These are phyloP conservation scores for Schizopygopsis pylzovi DNA, from an alignment of 2,797 vertebrate species.

Conservation along the genomic window DNA sequence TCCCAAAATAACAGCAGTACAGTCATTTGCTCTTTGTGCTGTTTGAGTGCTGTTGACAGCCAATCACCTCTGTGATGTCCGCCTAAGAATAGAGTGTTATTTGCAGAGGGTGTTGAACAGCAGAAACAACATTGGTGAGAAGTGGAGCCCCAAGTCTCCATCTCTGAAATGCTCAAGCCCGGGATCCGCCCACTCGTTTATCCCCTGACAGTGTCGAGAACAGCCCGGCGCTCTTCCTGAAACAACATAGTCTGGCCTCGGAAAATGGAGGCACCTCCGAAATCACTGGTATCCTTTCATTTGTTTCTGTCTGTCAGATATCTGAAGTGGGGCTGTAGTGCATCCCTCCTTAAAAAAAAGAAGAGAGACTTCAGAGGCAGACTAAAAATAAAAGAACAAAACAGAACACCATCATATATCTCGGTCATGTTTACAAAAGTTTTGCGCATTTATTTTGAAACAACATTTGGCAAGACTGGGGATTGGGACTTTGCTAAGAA, in stretches of 20 bases:
- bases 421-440: conserved; percentile 48
- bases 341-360: conserved; percentile 12
- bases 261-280: conserved; percentile 18
- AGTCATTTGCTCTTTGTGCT: conserved; percentile 33
- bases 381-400: conserved; percentile 8
- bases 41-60: conserved; percentile 43
- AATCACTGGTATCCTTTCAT: conserved; percentile 9
- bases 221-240: conserved; percentile 30
- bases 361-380: conserved; percentile 3
- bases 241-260: conserved; percentile 28
- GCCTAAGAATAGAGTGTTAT: conserved; percentile 54
- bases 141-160: conserved; percentile 50
- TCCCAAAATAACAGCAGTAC: conserved; percentile 28
- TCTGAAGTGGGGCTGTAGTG: conserved; percentile 25
- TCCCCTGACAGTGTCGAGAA: conserved; percentile 57
- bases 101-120: conserved; percentile 42
- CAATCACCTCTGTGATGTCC: conserved; percentile 47
- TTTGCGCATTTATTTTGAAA: conserved; percentile 56
- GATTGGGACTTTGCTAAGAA: conserved; percentile 50
- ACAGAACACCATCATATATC: conserved; percentile 22
- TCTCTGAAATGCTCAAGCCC: conserved; percentile 51
- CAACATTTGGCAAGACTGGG: conserved; percentile 49
- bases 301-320: neutral
- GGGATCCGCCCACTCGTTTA: conserved; percentile 54
- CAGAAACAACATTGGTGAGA: conserved; percentile 43